Percentiles rank a stretch among this genome's conserved stretches.
Evolutionary conservation across 2,888 invertebrate genomes (phyloP).

Genomic region (Prenolepis imparis): DNA sequence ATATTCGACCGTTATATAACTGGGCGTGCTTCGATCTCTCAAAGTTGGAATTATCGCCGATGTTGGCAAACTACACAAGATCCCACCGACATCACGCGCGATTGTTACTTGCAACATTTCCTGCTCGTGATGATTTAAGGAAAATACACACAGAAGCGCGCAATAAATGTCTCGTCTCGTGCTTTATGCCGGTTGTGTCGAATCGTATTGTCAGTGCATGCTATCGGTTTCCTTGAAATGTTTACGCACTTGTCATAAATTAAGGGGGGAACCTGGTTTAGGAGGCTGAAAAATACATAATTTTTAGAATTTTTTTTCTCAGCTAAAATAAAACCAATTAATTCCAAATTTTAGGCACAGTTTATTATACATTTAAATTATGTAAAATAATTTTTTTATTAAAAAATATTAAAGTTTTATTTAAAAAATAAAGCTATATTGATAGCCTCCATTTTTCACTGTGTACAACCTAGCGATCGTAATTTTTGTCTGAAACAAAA

Average conservation of each 20-base stretch:
- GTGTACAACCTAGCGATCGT: too few species aligned
- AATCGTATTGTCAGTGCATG: background rate
- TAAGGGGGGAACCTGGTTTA: too few species aligned
- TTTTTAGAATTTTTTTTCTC: too few species aligned
- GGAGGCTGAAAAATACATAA: too few species aligned
- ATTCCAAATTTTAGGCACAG: too few species aligned
- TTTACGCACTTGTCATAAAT: slow-evolving; percentile 1
- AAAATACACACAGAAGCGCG: background rate
- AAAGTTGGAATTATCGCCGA: slow-evolving; percentile 10
- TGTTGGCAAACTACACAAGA: slow-evolving; percentile 7
- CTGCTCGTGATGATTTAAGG: background rate
- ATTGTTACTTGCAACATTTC: slow-evolving; percentile 18
- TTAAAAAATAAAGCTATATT: too few species aligned
- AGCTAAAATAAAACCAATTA: too few species aligned
- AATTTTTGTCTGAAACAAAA: too few species aligned
- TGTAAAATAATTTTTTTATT: too few species aligned
- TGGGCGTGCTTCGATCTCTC: slow-evolving; percentile 15
- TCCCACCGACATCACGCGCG: background rate
- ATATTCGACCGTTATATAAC: slow-evolving; percentile 20
- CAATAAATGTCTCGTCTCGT: slow-evolving; percentile 17
- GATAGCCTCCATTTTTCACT: too few species aligned
- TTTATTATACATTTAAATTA: too few species aligned
- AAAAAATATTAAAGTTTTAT: too few species aligned
- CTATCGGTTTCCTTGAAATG: background rate
- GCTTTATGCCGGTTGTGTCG: background rate